These are phyloP conservation scores for Umimayanthus kanabou DNA, from an alignment of 92 coral and sea anemone species.

Conservation along the genomic window DNA sequence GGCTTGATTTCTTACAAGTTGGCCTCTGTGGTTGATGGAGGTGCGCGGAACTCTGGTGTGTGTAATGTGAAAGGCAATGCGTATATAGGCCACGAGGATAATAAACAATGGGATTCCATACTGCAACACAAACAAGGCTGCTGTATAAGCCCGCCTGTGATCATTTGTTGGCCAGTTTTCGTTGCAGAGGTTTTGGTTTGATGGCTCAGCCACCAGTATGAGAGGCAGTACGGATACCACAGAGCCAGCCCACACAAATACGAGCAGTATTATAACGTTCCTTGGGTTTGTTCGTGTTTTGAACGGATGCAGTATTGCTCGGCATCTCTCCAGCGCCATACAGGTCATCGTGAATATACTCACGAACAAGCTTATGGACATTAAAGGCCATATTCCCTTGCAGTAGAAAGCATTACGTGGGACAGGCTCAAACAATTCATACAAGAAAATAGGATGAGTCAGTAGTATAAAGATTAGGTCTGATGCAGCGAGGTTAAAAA, in stretches of 20 bases:
- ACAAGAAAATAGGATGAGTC: slow-evolving; percentile 72
- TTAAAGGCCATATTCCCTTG: slow-evolving; percentile 82
- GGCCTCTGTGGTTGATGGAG: slow-evolving; percentile 65
- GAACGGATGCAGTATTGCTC: slow-evolving; percentile 75
- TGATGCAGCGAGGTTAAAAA: slow-evolving; percentile 71
- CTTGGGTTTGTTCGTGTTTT: slow-evolving; percentile 66
- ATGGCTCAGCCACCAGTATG: slow-evolving; percentile 58
- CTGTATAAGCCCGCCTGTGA: slow-evolving; percentile 74
- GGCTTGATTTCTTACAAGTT: slow-evolving; percentile 60
- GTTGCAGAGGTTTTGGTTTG: slow-evolving; percentile 52
- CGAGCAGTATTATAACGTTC: slow-evolving; percentile 51
- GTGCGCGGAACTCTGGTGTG: slow-evolving; percentile 67
- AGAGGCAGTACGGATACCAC: slow-evolving; percentile 64
- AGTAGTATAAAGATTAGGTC: slow-evolving; percentile 72
- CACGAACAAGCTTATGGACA: slow-evolving; percentile 76
- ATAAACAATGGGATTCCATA: slow-evolving; percentile 78
- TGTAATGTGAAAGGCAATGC: slow-evolving; percentile 65
- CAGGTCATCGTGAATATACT: slow-evolving; percentile 70
- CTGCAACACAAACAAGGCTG: slow-evolving; percentile 74
- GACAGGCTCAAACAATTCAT: slow-evolving; percentile 66
- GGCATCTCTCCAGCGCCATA: slow-evolving; percentile 82
- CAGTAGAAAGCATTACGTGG: slow-evolving; percentile 69
- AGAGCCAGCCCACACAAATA: slow-evolving; percentile 59
- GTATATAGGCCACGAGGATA: slow-evolving; percentile 73
- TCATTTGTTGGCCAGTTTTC: slow-evolving; percentile 74